Evolutionary conservation across 2,797 vertebrate genomes (phyloP).

Genomic region (Linurgus olivaceus): DNA sequence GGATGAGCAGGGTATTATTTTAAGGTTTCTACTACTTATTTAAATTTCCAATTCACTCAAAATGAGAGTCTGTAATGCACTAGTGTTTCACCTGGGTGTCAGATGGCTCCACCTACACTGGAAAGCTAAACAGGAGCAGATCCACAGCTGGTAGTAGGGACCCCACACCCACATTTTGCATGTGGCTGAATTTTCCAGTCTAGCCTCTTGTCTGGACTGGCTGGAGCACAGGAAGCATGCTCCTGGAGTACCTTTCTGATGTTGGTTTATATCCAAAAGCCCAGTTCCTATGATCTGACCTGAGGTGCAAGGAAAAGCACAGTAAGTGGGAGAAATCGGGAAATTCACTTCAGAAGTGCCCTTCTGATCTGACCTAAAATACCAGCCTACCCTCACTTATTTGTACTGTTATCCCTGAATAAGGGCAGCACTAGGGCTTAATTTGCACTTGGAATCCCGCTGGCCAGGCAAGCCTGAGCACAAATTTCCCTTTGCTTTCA

Average conservation of each 20-base stretch:
- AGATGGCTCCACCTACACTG: neutral
- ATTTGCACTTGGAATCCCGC: neutral
- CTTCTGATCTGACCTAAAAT: neutral
- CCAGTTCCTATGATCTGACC: neutral
- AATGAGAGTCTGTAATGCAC: neutral
- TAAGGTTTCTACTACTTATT: neutral
- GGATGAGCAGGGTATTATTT: neutral
- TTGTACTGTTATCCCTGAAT: neutral
- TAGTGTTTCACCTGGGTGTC: neutral
- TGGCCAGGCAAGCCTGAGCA: neutral
- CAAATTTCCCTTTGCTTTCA: neutral
- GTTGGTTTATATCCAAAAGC: neutral
- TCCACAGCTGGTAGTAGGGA: neutral
- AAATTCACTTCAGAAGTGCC: neutral
- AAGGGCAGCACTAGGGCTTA: neutral
- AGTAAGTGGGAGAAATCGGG: neutral
- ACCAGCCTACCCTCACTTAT: neutral
- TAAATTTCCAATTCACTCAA: neutral
- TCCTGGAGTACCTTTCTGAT: neutral
- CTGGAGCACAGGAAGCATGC: neutral
- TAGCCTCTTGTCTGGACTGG: neutral
- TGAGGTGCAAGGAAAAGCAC: neutral
- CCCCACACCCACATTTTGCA: rapidly evolving
- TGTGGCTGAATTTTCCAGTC: neutral
- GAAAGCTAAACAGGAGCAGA: neutral